Conservation (phyloP, 37 sponge, comb jelly and placozoan genomes). For the Cliona cf. orientalis region DNA sequence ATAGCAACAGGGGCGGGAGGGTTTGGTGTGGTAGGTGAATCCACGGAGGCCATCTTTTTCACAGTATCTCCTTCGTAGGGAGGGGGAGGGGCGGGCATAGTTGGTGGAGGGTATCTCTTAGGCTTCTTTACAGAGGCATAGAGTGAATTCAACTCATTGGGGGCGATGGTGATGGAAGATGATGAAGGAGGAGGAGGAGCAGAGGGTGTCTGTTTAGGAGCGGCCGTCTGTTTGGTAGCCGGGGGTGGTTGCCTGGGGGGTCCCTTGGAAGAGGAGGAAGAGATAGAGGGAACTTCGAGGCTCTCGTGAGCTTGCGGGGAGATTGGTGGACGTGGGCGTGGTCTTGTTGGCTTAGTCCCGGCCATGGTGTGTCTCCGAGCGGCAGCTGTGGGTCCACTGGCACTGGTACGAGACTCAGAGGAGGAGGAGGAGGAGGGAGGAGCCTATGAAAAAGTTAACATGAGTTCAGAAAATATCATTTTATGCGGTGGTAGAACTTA, state of each 20-base stretch:
- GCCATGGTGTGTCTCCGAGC: not conserved
- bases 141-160: not conserved
- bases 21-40: not conserved
- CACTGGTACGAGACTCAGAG: no score
- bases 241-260: no score
- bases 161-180: not conserved
- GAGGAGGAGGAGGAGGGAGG: not conserved
- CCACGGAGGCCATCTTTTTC: not conserved
- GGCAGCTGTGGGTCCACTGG: not conserved
- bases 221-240: no score
- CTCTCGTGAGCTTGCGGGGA: no score
- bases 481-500: no score
- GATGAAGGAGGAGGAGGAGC: slow-evolving; percentile 11
- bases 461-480: no score
- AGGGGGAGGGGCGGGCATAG: slow-evolving; percentile 25
- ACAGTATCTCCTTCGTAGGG: slow-evolving; percentile 11
- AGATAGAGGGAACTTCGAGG: no score
- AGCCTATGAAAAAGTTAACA: not conserved
- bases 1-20: not conserved
- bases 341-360: no score
- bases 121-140: slow-evolving; percentile 14
- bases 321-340: no score
- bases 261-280: no score
- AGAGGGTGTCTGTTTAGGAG: not conserved
- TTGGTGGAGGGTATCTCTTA: slow-evolving; percentile 6